phyloP scores from a whole-genome alignment of 2,113 vertebrate genomes.

The Nothobranchius furzeri region DNA sequence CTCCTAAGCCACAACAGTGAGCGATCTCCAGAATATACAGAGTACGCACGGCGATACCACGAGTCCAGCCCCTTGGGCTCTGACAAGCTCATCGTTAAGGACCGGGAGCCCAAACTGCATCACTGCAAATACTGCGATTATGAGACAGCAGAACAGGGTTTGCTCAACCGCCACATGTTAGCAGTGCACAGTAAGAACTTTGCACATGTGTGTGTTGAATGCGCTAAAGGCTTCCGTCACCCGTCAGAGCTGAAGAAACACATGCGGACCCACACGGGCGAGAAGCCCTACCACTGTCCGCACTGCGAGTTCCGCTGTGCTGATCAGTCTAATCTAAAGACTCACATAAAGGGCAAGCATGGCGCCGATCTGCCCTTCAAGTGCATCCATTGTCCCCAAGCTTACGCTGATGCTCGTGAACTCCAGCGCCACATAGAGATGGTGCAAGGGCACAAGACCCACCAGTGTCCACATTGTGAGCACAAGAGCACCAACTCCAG shows the following conservation, averaged over 20 bases:
- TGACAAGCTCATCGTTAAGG: conserved; percentile 96
- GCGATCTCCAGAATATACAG: conserved; percentile 85
- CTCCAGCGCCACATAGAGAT: conserved; percentile 92
- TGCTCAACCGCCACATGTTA: conserved; percentile 94
- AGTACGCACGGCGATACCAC: conserved; percentile 92
- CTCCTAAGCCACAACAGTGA: conserved; percentile 79
- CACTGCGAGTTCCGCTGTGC: conserved; percentile 96
- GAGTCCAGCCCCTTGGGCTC: conserved; percentile 94
- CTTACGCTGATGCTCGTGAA: conserved; percentile 92
- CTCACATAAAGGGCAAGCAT: conserved; percentile 98
- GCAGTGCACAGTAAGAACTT: conserved; percentile 98
- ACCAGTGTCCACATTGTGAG: conserved; percentile 98
- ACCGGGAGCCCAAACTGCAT: conserved; percentile 94
- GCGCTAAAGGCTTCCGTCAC: conserved; percentile 97
- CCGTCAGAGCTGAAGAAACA: conserved; percentile 99
- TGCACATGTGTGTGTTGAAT: conserved; percentile 96
- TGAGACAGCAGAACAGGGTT: conserved; percentile 95
- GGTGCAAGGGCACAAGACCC: conserved; percentile 97
- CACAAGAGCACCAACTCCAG: conserved; percentile 99
- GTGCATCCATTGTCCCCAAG: conserved; percentile 96
- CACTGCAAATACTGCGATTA: conserved; percentile 99
- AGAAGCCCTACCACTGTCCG: conserved; percentile 97
- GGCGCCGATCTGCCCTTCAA: conserved; percentile 93
- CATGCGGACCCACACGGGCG: conserved; percentile 98
- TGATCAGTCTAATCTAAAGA: conserved; percentile 99